Conservation (phyloP, 2,113 vertebrate species). For the Semicossyphus pulcher region DNA sequence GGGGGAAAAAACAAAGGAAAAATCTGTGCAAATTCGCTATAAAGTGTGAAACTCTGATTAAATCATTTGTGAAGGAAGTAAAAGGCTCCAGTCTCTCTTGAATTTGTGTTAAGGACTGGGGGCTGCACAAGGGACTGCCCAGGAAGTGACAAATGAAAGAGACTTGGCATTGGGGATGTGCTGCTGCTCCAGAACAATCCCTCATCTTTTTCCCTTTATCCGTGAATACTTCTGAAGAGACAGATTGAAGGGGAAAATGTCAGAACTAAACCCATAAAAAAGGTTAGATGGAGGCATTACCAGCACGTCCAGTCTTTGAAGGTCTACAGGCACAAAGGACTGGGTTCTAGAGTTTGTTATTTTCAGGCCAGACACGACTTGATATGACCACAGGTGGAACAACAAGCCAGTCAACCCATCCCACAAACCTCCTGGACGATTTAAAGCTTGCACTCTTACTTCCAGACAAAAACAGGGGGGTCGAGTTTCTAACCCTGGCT, state of each 20-base stretch:
- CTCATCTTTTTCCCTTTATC: slow-evolving; percentile 56
- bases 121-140: slow-evolving; percentile 35
- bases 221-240: slow-evolving; percentile 17
- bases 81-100: slow-evolving; percentile 23
- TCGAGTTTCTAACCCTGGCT: slow-evolving; percentile 46
- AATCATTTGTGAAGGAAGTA: slow-evolving; percentile 43
- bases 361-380: slow-evolving; percentile 55
- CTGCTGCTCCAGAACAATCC: slow-evolving; percentile 32
- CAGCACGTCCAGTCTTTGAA: slow-evolving; percentile 52
- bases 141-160: slow-evolving; percentile 38
- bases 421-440: slow-evolving; percentile 54
- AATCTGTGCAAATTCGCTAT: slow-evolving; percentile 88
- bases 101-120: slow-evolving; percentile 23
- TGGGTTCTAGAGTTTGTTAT: slow-evolving; percentile 46
- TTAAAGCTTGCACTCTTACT: slow-evolving; percentile 51
- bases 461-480: slow-evolving; percentile 13
- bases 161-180: slow-evolving; percentile 27
- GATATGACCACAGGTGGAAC: slow-evolving; percentile 55
- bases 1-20: slow-evolving; percentile 27
- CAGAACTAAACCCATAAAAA: slow-evolving; percentile 42
- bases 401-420: slow-evolving; percentile 35
- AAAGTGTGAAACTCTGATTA: slow-evolving; percentile 82
- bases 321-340: slow-evolving; percentile 69
- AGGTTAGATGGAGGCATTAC: slow-evolving; percentile 45
- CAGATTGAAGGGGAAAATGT: background rate